These are phyloP conservation scores for Chrysochloris asiatica DNA, from an alignment of 2,113 vertebrate genomes.

Conservation along the genomic window DNA sequence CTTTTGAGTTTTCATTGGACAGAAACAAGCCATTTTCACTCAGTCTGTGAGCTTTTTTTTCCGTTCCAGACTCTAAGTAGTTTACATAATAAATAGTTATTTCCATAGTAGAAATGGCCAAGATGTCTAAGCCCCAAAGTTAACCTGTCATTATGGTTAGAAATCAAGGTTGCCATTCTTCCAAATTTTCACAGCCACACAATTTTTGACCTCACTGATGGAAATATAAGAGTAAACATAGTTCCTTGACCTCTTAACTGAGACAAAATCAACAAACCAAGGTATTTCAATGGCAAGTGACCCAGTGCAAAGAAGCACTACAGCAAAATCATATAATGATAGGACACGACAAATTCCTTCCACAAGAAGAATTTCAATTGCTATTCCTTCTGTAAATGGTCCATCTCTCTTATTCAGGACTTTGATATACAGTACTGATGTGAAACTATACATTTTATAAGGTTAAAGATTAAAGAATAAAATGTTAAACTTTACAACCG, in stretches of 20 bases:
- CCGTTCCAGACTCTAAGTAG: conserved; percentile 58
- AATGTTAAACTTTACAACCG: background rate
- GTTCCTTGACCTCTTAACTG: conserved; percentile 25
- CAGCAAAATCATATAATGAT: background rate
- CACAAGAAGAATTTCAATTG: background rate
- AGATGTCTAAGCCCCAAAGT: conserved; percentile 55
- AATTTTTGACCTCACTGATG: conserved; percentile 54
- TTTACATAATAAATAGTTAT: conserved; percentile 72
- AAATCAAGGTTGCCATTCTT: conserved; percentile 63
- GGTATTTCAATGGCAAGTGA: conserved; percentile 9
- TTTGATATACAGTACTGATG: background rate
- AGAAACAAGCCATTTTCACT: conserved; percentile 62
- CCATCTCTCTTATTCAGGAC: background rate
- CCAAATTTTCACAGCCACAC: conserved; percentile 67
- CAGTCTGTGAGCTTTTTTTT: conserved; percentile 1
- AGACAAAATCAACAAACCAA: conserved; percentile 19
- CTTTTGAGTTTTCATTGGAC: conserved; percentile 55
- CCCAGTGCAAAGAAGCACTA: background rate
- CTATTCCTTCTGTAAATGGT: background rate
- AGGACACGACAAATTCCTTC: background rate
- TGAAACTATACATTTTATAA: background rate
- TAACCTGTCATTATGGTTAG: conserved; percentile 73
- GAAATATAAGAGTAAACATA: conserved; percentile 31
- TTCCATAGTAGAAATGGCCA: conserved; percentile 65
- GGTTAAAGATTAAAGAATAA: background rate